These are phyloP conservation scores for Lerema accius DNA, from an alignment of 1,140 invertebrate genomes.

Conservation along the genomic window DNA sequence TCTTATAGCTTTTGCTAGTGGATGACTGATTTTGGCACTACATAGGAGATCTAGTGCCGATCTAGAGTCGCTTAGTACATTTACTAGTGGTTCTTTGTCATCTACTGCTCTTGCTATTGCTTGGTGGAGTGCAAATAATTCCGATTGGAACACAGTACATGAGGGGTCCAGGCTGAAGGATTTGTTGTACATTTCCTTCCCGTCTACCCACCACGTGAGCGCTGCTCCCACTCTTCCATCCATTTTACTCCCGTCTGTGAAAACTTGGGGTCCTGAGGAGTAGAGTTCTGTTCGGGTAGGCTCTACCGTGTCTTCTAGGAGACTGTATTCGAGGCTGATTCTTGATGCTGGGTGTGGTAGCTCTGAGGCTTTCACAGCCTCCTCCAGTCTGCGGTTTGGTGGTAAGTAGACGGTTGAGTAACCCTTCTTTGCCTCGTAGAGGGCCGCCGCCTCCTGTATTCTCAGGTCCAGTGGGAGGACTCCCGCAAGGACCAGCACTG, in stretches of 20 bases:
- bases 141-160: conserved; percentile 42
- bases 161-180: conserved; percentile 30
- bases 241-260: conserved; percentile 42
- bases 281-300: conserved; percentile 2
- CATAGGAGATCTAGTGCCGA: conserved; percentile 32
- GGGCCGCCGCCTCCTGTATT: neutral
- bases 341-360: neutral
- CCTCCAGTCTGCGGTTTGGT: conserved; percentile 15
- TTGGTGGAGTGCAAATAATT: conserved; percentile 34
- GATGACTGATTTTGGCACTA: conserved; percentile 21
- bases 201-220: conserved; percentile 34
- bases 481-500: neutral
- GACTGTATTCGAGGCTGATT: conserved; percentile 2
- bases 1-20: conserved; percentile 14
- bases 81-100: neutral
- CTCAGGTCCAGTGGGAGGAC: neutral
- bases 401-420: neutral
- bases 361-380: neutral
- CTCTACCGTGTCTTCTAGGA: conserved; percentile 19
- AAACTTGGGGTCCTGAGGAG: conserved; percentile 1
- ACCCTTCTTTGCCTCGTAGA: neutral
- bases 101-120: conserved; percentile 20
- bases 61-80: conserved; percentile 37
- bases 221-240: conserved; percentile 39
- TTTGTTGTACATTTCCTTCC: conserved; percentile 10